A percentile compares a stretch with the other conserved stretches of the same genome.
Evolutionary conservation across 2,113 vertebrate genomes (phyloP).

Genomic region (Myotis yumanensis): DNA sequence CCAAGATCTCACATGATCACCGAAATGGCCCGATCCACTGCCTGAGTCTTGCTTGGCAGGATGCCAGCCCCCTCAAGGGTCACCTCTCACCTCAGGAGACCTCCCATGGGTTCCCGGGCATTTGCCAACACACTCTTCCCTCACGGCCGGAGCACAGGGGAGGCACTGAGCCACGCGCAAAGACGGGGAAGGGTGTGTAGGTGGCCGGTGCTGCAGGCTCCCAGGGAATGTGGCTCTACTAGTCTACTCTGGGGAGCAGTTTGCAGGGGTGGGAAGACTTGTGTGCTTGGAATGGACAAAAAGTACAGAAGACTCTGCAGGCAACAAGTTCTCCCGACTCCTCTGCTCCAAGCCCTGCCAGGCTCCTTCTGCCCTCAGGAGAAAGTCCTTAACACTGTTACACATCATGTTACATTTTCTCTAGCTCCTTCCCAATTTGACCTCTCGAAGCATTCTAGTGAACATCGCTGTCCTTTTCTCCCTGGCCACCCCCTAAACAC

Average conservation of each 20-base stretch:
- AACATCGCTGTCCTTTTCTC: no score
- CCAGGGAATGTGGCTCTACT: background rate
- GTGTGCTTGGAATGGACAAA: constrained; percentile 30
- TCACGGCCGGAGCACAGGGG: background rate
- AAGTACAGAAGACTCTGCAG: background rate
- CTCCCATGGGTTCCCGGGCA: background rate
- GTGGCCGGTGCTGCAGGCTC: background rate
- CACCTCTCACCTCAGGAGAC: background rate
- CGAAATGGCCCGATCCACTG: background rate
- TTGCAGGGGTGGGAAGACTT: constrained; percentile 48
- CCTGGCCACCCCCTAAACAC: background rate
- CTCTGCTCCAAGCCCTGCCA: background rate
- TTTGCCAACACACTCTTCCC: background rate
- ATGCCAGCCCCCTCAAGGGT: background rate
- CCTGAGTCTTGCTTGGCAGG: background rate
- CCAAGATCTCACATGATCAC: background rate
- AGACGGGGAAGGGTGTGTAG: background rate
- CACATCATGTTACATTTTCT: background rate
- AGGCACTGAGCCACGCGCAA: background rate
- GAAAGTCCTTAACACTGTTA: background rate
- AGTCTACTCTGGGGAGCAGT: background rate
- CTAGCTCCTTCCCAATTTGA: background rate
- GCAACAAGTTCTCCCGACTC: background rate
- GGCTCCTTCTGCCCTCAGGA: background rate
- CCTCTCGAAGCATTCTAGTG: background rate